Evolutionary conservation across 2,113 vertebrate genomes (phyloP).

Genomic region (Oryctolagus cuniculus): mOryCun1.1 NC_091435.1:54836501-54837000

Average conservation of each 20-base stretch:
- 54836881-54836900: no score
- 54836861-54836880: no score
- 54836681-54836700: neutral
- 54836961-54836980: no score
- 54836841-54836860: no score
- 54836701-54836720: neutral
- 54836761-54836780: constrained; percentile 8
- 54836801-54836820: no score
- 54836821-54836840: no score
- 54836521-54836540: neutral
- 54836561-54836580: neutral
- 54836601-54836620: neutral
- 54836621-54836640: neutral
- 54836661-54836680: neutral
- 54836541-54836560: neutral
- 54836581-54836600: neutral
- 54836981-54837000: no score
- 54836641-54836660: neutral
- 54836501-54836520: neutral
- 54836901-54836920: no score
- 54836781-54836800: no score
- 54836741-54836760: neutral
- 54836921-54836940: no score
- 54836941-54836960: no score
- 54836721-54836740: constrained; percentile 36